These are phyloP conservation scores for Apodemus speciosus DNA, from an alignment of 2,113 vertebrate genomes.

Conservation along the genomic window DNA sequence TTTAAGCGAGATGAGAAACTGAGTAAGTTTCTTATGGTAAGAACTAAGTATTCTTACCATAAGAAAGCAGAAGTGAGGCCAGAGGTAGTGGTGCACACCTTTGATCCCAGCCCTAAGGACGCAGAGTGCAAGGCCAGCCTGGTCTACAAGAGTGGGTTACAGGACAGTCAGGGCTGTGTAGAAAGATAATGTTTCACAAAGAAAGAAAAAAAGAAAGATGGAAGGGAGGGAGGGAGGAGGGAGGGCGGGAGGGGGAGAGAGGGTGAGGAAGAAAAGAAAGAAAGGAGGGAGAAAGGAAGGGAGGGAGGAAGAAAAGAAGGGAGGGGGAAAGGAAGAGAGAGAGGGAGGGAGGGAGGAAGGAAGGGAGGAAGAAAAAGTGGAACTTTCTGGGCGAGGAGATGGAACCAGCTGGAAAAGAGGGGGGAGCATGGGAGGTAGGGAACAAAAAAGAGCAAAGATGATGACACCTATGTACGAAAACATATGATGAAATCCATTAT, in stretches of 20 bases:
- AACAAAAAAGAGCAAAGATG: background rate
- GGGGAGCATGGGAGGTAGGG: background rate
- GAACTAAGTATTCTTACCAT: too few species aligned
- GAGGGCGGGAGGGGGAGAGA: background rate
- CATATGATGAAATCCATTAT: background rate
- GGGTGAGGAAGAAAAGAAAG: accelerated
- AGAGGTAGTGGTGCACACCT: background rate
- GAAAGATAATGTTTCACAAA: background rate
- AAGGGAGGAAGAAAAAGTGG: background rate
- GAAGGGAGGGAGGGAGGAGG: background rate
- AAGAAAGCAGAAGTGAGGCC: background rate
- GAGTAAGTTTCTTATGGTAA: too few species aligned
- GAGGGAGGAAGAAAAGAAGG: background rate
- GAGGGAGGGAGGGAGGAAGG: background rate
- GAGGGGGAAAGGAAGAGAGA: background rate
- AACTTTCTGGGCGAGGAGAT: background rate
- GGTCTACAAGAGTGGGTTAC: background rate
- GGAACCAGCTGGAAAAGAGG: background rate
- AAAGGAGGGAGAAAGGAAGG: too few species aligned
- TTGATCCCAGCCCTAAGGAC: background rate
- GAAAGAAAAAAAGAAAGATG: background rate
- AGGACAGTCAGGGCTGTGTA: background rate
- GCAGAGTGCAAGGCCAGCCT: background rate
- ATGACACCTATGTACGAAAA: background rate
- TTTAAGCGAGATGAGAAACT: background rate